phyloP scores from a whole-genome alignment of 2,888 invertebrate species.

The Anthrax anthrax region DNA sequence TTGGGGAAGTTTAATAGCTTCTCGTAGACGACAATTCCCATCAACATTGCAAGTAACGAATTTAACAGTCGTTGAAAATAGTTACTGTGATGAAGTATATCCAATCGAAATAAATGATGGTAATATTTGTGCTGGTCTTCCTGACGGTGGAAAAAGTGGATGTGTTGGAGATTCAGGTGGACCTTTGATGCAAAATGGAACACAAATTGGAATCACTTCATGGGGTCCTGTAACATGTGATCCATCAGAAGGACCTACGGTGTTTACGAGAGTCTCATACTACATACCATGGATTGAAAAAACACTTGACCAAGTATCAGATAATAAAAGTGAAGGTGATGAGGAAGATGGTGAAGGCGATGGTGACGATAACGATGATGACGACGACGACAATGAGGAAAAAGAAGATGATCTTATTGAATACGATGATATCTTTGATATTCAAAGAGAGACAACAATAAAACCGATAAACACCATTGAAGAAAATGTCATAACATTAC shows the following conservation, averaged over 20 bases:
- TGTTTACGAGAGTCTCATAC: slow-evolving; percentile 25
- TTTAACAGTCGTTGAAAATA: slow-evolving; percentile 7
- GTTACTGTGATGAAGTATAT: slow-evolving; percentile 6
- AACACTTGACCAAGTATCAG: background rate
- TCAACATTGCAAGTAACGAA: slow-evolving; percentile 5
- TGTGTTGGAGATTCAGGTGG: slow-evolving; percentile 17
- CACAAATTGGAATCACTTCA: slow-evolving; percentile 27
- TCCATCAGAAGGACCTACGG: slow-evolving; percentile 19
- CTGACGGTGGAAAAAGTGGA: slow-evolving; percentile 7
- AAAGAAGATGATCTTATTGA: too few species aligned
- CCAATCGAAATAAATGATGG: slow-evolving; percentile 5
- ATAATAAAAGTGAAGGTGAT: background rate
- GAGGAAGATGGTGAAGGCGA: background rate
- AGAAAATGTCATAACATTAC: too few species aligned
- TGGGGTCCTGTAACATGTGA: slow-evolving; percentile 29
- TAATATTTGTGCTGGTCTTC: slow-evolving; percentile 11
- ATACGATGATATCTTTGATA: too few species aligned
- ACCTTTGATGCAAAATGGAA: slow-evolving; percentile 10
- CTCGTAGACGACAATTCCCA: slow-evolving; percentile 5
- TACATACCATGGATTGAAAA: slow-evolving; percentile 20
- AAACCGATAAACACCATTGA: too few species aligned
- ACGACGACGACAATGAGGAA: too few species aligned
- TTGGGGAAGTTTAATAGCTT: slow-evolving; percentile 11
- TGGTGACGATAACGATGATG: background rate
- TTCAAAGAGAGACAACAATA: too few species aligned